A percentile compares a stretch with the other conserved stretches of the same genome.
Evolutionary conservation across 92 coral and sea anemone genomes (phyloP).

Genomic region (Anthopleura xanthogrammica): DNA sequence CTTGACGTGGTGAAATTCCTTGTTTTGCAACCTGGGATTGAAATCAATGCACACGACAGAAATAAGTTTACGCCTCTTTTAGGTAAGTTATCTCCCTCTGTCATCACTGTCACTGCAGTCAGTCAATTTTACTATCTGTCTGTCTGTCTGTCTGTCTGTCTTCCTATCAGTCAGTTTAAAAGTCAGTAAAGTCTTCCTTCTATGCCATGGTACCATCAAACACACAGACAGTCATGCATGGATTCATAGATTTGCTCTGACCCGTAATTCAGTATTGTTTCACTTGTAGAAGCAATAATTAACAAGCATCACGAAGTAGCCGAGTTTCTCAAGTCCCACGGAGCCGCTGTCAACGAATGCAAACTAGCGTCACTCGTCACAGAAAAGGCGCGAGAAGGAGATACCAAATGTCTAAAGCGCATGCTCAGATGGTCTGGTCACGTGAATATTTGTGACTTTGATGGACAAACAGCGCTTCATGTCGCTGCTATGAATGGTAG

Average conservation of each 20-base stretch:
- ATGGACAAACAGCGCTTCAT: constrained; percentile 88
- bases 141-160: too few species aligned
- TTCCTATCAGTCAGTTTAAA: too few species aligned
- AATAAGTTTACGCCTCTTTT: constrained; percentile 76
- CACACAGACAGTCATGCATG: background rate
- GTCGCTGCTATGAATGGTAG: constrained; percentile 72
- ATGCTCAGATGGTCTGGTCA: constrained; percentile 85
- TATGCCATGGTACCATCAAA: too few species aligned
- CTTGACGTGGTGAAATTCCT: constrained; percentile 91
- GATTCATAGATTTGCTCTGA: background rate
- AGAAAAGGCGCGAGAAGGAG: constrained; percentile 71
- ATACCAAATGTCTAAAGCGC: constrained; percentile 68
- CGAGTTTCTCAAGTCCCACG: constrained; percentile 83
- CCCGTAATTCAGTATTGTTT: background rate
- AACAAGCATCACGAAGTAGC: constrained; percentile 79
- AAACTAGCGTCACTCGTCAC: constrained; percentile 72
- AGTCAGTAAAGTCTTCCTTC: too few species aligned
- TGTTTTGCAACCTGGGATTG: constrained; percentile 81
- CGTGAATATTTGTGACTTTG: constrained; percentile 73
- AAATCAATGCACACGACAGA: constrained; percentile 79
- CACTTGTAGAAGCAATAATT: constrained; percentile 73
- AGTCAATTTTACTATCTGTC: too few species aligned
- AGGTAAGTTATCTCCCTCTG: constrained; percentile 42
- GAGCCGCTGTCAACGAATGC: constrained; percentile 70
- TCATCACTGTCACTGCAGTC: too few species aligned